These are phyloP conservation scores for Syngnathus scovelli DNA, from an alignment of 2,113 vertebrate species.

Conservation along the genomic window DNA sequence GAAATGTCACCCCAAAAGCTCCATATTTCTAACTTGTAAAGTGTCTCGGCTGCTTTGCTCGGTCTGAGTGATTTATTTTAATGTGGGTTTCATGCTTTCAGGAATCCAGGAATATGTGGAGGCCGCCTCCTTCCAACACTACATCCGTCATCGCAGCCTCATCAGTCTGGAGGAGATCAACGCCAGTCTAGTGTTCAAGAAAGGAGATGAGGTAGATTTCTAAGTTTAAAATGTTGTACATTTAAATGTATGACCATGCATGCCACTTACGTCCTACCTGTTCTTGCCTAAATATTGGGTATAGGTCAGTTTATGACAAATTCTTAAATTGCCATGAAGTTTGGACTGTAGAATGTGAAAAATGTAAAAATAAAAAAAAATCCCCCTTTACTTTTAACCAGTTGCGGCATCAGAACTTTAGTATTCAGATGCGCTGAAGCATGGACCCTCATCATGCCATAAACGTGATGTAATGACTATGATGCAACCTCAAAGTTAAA, in stretches of 20 bases:
- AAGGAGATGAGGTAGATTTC: constrained; percentile 57
- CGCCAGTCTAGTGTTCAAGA: constrained; percentile 81
- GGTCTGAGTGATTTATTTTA: constrained; percentile 6
- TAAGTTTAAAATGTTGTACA: background rate
- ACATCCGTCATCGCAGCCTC: constrained; percentile 85
- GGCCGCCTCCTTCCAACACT: constrained; percentile 92
- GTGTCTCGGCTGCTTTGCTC: background rate
- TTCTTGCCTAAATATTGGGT: no score
- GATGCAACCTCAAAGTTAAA: background rate
- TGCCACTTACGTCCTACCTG: no score
- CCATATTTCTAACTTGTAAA: background rate
- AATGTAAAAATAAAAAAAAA: no score
- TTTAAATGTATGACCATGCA: background rate
- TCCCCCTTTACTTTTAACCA: background rate
- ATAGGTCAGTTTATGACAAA: no score
- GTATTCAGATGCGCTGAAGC: background rate
- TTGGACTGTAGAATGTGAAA: background rate
- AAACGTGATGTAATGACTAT: background rate
- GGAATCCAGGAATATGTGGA: constrained; percentile 97
- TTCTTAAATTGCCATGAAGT: background rate
- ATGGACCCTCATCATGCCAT: background rate
- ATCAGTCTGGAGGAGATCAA: constrained; percentile 95
- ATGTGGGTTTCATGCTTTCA: constrained; percentile 40
- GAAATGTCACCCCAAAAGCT: background rate
- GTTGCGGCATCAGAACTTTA: background rate